phyloP scores from a whole-genome alignment of 2,888 invertebrate species.

The Monoplex corrugatus region DNA sequence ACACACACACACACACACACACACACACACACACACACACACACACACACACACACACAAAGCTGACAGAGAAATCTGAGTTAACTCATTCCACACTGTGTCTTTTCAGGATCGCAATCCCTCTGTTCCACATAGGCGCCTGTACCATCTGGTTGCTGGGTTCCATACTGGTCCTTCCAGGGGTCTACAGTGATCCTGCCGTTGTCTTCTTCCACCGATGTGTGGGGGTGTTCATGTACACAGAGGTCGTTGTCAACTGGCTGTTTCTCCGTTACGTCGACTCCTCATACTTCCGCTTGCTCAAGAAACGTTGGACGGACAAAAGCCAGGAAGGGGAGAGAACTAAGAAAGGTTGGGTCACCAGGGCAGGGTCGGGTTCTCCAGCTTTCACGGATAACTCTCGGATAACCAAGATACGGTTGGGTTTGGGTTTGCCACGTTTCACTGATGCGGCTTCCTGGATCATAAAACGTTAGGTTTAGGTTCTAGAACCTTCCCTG shows the following conservation, averaged over 20 bases:
- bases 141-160: slow-evolving; percentile 61
- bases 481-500: too few relatives aligned
- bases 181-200: slow-evolving; percentile 63
- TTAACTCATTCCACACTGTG: not conserved
- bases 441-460: too few relatives aligned
- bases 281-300: slow-evolving; percentile 66
- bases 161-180: slow-evolving; percentile 65
- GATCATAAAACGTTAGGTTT: too few relatives aligned
- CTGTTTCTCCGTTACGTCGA: slow-evolving; percentile 70
- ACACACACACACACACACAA: too few relatives aligned
- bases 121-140: slow-evolving; percentile 60
- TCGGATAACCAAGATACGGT: too few relatives aligned
- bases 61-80: too few relatives aligned
- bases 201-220: slow-evolving; percentile 57
- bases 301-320: slow-evolving; percentile 23
- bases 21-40: too few relatives aligned
- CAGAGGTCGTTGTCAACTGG: slow-evolving; percentile 74
- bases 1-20: too few relatives aligned
- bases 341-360: too few relatives aligned
- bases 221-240: slow-evolving; percentile 65
- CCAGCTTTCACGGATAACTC: too few relatives aligned
- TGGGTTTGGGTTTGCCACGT: too few relatives aligned
- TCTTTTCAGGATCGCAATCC: slow-evolving; percentile 49
- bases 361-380: too few relatives aligned
- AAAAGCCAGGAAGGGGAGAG: not conserved